phyloP scores from a whole-genome alignment of 2,797 vertebrate species.

The Chloroceryle amazona region DNA sequence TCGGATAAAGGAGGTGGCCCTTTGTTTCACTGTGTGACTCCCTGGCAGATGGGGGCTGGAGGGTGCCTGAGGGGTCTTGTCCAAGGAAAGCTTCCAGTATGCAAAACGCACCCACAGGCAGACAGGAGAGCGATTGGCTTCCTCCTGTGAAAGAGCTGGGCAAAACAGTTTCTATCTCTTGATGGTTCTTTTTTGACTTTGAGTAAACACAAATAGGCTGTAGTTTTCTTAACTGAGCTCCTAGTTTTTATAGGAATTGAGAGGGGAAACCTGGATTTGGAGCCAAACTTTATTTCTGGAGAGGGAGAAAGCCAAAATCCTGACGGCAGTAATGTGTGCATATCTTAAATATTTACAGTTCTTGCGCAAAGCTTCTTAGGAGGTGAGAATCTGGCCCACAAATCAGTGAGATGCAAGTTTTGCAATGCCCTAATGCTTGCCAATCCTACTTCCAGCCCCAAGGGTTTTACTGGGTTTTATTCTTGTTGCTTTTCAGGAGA shows the following conservation, averaged over 20 bases:
- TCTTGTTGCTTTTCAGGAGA: not conserved
- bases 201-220: not conserved
- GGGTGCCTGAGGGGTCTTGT: constrained; percentile 62
- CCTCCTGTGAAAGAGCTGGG: not conserved
- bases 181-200: not conserved
- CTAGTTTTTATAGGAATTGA: not conserved
- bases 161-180: not conserved
- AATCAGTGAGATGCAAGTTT: not conserved
- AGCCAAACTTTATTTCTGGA: constrained; percentile 2
- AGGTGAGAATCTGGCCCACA: not conserved
- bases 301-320: constrained; percentile 5
- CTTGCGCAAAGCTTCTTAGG: not conserved
- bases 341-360: constrained; percentile 42
- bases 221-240: constrained; percentile 4
- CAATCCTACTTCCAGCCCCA: not conserved
- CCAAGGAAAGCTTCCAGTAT: constrained; percentile 63
- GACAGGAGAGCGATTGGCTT: not conserved
- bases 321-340: not conserved
- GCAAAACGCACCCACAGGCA: constrained; percentile 27
- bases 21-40: constrained; percentile 54
- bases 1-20: constrained; percentile 67
- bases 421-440: not conserved
- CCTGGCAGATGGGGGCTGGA: constrained; percentile 61
- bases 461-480: not conserved
- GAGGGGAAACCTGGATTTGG: constrained; percentile 17